Evolutionary conservation across 2,113 vertebrate species (phyloP), one percentile per base, ranked within the genome.

Genomic region (Otis tarda): DNA sequence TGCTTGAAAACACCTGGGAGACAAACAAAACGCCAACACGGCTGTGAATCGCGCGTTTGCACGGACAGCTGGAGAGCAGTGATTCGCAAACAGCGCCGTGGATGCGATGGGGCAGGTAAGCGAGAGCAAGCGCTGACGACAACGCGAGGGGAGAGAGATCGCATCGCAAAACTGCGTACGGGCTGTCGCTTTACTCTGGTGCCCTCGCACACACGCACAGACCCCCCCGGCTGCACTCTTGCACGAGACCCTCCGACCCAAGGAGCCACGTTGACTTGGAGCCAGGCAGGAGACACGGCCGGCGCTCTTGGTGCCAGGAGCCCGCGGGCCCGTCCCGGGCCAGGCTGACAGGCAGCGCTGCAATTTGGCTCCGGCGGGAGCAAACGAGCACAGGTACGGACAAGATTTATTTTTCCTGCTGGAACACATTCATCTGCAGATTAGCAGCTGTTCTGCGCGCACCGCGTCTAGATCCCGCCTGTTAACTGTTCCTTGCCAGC

Each of bases 81-180:
- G 5, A 35, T 0, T 6, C 14, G 35, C 77, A 5, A 8, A 4
- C 5, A 25, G 50, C 6, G 0, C 20, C 3, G 74, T 1, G 4
- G 41, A 18, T 6, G 1, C 19, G 3, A 17, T 1, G 22, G 75
- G 56, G 56, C 70, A 19, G 65, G 75, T 4, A 7, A 24, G 37
- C 2, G 7, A 33, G 59, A 24, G 37, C 2, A 6, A 33, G 59
- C 6, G 6, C 53, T 0, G 10, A 5, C 0, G 5, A 28, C 41
- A 55, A 47, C 0, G 4, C 0, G 4, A 78, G 80, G 3, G 0
- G 23, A 16, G 70, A 67, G 19, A 7, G 9, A 27, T 1, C 14
- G 0, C 50, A 0, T 5, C 25, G 85, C 71, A 22, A 61, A 65
- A 25, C 28, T 12, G 0, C 14, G 0, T 3, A 0, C 0, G 45